Conservation (phyloP, 2,888 invertebrate species). For the Agrotis segetum region DNA sequence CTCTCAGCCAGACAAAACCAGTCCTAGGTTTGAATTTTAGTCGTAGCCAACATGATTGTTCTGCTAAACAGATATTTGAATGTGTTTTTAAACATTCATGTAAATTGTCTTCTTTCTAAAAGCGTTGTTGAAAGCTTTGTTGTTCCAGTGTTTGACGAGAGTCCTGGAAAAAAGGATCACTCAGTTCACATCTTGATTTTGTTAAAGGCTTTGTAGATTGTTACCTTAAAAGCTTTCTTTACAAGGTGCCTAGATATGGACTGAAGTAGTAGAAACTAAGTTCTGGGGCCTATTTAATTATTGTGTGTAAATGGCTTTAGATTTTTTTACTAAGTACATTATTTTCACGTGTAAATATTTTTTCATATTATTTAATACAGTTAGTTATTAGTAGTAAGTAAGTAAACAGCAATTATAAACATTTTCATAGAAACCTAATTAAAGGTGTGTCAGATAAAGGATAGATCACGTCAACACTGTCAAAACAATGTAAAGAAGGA, state of each 20-base stretch:
- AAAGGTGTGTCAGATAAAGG: conserved; percentile 10
- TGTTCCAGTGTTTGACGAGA: background rate
- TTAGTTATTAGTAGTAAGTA: too few species aligned
- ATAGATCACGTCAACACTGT: conserved; percentile 14
- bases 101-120: background rate
- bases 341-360: too few species aligned
- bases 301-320: too few species aligned
- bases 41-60: too few species aligned
- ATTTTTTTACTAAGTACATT: too few species aligned
- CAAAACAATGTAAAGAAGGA: conserved; percentile 10
- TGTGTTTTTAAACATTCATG: too few species aligned
- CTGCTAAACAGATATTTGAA: too few species aligned
- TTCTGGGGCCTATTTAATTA: too few species aligned
- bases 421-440: conserved; percentile 18
- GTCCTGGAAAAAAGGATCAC: background rate
- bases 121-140: background rate
- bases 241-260: background rate
- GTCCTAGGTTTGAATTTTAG: too few species aligned
- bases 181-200: background rate
- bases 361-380: too few species aligned
- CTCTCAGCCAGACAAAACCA: too few species aligned
- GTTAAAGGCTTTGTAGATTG: background rate
- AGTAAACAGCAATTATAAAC: background rate
- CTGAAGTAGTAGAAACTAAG: too few species aligned
- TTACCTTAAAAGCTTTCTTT: background rate